These are phyloP conservation scores for Galerucella calmariensis DNA, from an alignment of 2,888 invertebrate genomes.

Conservation along the genomic window DNA sequence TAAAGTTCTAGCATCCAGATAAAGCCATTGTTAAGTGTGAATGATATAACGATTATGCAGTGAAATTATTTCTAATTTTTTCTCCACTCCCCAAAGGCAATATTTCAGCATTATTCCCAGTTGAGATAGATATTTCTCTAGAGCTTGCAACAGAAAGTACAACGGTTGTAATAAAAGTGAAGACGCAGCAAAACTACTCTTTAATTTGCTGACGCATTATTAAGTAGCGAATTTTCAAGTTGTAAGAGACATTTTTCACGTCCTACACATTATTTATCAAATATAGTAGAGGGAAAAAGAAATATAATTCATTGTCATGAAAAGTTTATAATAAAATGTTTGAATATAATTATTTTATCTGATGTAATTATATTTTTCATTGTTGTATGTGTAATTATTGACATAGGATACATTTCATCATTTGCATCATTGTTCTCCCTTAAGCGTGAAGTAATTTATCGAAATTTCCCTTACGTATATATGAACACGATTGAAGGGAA, in stretches of 20 bases:
- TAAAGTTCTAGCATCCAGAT: too few relatives aligned
- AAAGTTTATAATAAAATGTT: too few relatives aligned
- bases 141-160: background rate
- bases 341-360: too few relatives aligned
- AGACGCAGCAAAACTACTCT: background rate
- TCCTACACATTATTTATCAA: background rate
- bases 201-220: background rate
- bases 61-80: background rate
- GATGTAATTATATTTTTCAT: background rate
- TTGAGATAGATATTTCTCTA: background rate
- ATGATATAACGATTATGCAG: background rate
- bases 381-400: background rate
- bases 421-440: conserved; percentile 30
- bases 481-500: conserved; percentile 4
- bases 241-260: background rate
- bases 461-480: conserved; percentile 45
- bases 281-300: background rate
- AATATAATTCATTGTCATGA: too few relatives aligned
- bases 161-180: background rate
- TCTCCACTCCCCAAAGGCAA: background rate
- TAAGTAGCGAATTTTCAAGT: background rate
- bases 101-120: background rate
- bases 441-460: conserved; percentile 39
- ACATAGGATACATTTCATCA: conserved; percentile 16
- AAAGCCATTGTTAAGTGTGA: background rate